phyloP scores from a whole-genome alignment of 1,140 invertebrate species.

The Homalodisca vitripennis region DNA sequence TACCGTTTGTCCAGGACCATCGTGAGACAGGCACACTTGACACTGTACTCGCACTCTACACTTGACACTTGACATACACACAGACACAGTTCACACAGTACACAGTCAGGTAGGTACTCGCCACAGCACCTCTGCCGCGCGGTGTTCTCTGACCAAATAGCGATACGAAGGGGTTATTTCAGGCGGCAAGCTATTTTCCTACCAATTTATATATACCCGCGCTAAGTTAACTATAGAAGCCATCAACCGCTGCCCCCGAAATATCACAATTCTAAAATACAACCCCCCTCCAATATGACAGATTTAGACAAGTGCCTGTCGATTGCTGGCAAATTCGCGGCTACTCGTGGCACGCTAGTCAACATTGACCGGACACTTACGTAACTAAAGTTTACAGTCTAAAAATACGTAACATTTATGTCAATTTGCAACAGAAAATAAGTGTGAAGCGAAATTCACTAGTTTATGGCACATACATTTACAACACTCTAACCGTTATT shows the following conservation, averaged over 20 bases:
- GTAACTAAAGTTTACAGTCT: too few relatives aligned
- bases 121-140: background rate
- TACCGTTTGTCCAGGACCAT: background rate
- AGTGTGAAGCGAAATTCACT: too few relatives aligned
- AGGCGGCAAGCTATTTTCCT: conserved; percentile 19
- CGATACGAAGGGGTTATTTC: conserved; percentile 21
- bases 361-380: too few relatives aligned
- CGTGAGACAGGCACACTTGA: background rate
- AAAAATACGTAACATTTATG: too few relatives aligned
- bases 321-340: too few relatives aligned
- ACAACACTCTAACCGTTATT: too few relatives aligned
- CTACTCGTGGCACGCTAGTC: too few relatives aligned
- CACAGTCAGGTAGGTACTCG: background rate
- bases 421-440: too few relatives aligned
- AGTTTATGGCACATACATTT: too few relatives aligned
- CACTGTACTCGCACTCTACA: background rate
- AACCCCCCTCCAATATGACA: conserved; percentile 27
- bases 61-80: background rate
- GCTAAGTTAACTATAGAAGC: conserved; percentile 22
- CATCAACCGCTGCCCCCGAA: conserved; percentile 7
- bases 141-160: background rate
- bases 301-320: conserved; percentile 22
- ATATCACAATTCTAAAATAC: conserved; percentile 31
- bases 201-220: conserved; percentile 29
- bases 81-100: background rate